phyloP scores from a whole-genome alignment of 1,140 invertebrate genomes.

The Sitophilus oryzae region DNA sequence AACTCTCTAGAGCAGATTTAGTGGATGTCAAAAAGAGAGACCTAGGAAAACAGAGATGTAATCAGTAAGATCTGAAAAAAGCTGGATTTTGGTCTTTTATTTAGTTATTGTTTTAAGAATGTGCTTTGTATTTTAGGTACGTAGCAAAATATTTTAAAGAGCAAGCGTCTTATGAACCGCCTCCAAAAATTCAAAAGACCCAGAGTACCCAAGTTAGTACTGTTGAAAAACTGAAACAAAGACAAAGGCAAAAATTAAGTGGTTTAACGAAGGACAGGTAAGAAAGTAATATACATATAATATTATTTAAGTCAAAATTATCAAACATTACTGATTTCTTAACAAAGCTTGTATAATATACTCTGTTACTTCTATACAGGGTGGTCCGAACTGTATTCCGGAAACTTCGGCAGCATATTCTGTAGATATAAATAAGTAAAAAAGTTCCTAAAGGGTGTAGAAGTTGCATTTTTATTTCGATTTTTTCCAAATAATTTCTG shows the following conservation, averaged over 20 bases:
- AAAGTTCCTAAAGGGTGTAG: no score
- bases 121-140: conserved; percentile 23
- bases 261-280: not conserved
- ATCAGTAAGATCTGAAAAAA: conserved; percentile 7
- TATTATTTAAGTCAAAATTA: no score
- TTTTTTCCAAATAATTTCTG: no score
- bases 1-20: conserved; percentile 25
- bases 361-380: no score
- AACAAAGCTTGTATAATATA: no score
- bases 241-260: conserved; percentile 7
- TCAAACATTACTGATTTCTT: no score
- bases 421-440: no score
- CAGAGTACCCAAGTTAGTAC: not conserved
- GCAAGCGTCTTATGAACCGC: not conserved
- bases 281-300: no score
- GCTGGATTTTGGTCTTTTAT: not conserved
- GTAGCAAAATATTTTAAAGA: conserved; percentile 16
- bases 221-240: conserved; percentile 11
- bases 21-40: conserved; percentile 29
- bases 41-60: conserved; percentile 20
- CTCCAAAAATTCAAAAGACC: not conserved
- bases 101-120: no score
- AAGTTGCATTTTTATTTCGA: no score
- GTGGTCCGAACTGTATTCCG: no score
- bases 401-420: no score